Percentiles rank a stretch among this genome's conserved stretches.
Conservation (phyloP, 2,113 vertebrate genomes). For the Heterotilapia buettikoferi region DNA sequence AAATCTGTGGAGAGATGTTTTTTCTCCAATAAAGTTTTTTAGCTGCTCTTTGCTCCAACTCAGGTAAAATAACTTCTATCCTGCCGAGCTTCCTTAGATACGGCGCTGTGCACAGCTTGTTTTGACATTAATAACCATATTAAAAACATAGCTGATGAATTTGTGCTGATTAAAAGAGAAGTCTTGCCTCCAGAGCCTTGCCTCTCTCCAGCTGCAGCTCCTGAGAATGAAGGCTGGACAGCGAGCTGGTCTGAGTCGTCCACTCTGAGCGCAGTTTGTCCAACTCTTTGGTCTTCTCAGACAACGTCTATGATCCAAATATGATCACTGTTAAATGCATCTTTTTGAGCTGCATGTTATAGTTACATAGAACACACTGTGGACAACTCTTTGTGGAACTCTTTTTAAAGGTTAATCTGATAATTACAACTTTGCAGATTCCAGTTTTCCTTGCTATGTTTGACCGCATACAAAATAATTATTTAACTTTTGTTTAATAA, state of each 20-base stretch:
- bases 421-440: background rate
- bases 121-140: background rate
- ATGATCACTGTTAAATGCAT: background rate
- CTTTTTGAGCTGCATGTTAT: background rate
- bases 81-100: background rate
- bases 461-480: background rate
- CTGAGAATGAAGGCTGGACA: slow-evolving; percentile 78
- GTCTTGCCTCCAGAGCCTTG: slow-evolving; percentile 62
- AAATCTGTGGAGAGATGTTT: background rate
- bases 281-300: slow-evolving; percentile 83
- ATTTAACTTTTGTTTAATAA: background rate
- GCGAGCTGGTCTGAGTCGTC: slow-evolving; percentile 69
- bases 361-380: background rate
- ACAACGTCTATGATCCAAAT: slow-evolving; percentile 66
- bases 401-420: background rate
- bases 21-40: background rate
- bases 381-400: background rate
- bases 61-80: background rate
- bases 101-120: background rate
- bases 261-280: slow-evolving; percentile 85
- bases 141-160: background rate
- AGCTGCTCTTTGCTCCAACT: background rate
- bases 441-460: background rate
- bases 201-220: slow-evolving; percentile 82
- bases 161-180: background rate